These are phyloP conservation scores for Lates japonicus DNA, from an alignment of 2,797 vertebrate genomes.

Conservation along the genomic window DNA sequence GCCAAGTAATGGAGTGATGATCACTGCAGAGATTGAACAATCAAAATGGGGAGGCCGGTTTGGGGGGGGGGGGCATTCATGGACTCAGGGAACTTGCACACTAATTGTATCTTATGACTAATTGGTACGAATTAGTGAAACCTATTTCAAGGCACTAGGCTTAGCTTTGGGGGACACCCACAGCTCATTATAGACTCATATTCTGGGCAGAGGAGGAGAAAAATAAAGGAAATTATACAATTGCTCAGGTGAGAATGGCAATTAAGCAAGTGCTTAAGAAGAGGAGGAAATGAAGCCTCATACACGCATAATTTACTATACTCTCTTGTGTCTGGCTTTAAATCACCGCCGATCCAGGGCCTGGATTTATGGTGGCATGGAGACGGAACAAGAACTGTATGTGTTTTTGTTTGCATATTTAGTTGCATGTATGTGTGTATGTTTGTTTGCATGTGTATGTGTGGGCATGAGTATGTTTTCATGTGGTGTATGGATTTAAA, in stretches of 20 bases:
- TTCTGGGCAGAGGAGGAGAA: conserved; percentile 86
- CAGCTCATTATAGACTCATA: conserved; percentile 89
- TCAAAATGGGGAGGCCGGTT: conserved; percentile 78
- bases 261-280: conserved; percentile 88
- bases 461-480: conserved; percentile 6
- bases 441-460: conserved; percentile 31
- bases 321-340: conserved; percentile 84
- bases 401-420: conserved; percentile 48
- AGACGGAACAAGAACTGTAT: conserved; percentile 47
- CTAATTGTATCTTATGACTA: conserved; percentile 91
- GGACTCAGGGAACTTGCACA: conserved; percentile 81
- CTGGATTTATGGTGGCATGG: conserved; percentile 67
- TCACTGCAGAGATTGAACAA: conserved; percentile 84
- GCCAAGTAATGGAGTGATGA: conserved; percentile 84
- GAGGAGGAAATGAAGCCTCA: conserved; percentile 84
- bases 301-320: conserved; percentile 84
- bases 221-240: conserved; percentile 88
- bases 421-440: conserved; percentile 25
- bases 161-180: conserved; percentile 87
- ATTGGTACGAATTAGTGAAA: conserved; percentile 91
- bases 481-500: not conserved
- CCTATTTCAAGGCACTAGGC: conserved; percentile 85
- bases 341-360: conserved; percentile 81
- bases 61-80: conserved; percentile 68
- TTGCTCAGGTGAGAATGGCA: conserved; percentile 90